Percentiles rank a stretch among this genome's conserved stretches.
phyloP scores from a whole-genome alignment of 2,888 invertebrate species.

The Eumacrocentrus americanus region DNA sequence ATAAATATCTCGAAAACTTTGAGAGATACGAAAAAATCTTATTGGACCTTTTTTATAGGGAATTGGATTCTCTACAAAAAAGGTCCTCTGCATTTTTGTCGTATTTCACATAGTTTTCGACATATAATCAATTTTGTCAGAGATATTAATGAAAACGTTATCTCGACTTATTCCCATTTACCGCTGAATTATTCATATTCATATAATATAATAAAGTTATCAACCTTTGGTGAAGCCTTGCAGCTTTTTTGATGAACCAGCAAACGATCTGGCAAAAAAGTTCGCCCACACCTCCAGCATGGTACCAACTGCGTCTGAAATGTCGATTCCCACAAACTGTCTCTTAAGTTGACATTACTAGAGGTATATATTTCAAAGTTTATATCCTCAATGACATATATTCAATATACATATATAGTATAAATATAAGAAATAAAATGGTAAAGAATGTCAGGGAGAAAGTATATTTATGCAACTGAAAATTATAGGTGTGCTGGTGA shows the following conservation, averaged over 20 bases:
- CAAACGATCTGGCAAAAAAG: conserved; percentile 73
- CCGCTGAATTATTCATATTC: background rate
- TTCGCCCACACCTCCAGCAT: conserved; percentile 72
- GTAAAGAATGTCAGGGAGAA: no score
- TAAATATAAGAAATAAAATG: no score
- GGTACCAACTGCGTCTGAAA: conserved; percentile 65
- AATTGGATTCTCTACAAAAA: no score
- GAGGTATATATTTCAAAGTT: background rate
- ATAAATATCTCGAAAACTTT: no score
- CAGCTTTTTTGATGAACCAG: conserved; percentile 67
- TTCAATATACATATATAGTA: no score
- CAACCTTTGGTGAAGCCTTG: conserved; percentile 46
- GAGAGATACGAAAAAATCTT: no score
- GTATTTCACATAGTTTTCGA: no score
- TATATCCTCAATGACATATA: background rate
- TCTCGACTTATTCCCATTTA: no score
- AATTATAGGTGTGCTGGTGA: background rate
- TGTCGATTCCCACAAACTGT: background rate
- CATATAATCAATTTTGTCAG: no score
- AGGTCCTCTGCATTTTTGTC: no score
- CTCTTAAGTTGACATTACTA: background rate
- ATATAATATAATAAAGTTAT: background rate
- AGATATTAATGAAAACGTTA: no score
- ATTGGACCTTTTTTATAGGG: no score
- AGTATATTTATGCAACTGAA: background rate